Conservation (phyloP, 2,888 invertebrate species). For the Ormyrus nitidulus region DNA sequence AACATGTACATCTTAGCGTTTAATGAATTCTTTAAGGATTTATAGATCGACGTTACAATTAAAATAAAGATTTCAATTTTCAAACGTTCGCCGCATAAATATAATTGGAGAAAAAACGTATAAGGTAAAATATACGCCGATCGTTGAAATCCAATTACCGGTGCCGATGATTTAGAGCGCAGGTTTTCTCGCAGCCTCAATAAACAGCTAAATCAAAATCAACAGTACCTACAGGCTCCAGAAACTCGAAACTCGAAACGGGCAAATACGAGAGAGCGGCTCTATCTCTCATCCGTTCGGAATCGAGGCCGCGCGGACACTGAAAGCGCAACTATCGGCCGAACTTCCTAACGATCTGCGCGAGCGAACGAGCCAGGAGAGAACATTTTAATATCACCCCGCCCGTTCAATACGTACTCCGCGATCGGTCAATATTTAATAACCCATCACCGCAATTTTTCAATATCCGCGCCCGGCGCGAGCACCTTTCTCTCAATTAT, state of each 20-base stretch:
- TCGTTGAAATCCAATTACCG: no score
- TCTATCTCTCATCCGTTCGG: background rate
- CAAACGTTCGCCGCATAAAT: no score
- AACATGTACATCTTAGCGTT: no score
- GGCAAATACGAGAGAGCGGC: background rate
- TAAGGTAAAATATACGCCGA: no score
- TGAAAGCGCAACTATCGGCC: slow-evolving; percentile 17
- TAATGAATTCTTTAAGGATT: no score
- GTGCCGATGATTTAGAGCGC: no score
- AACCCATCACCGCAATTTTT: slow-evolving; percentile 48
- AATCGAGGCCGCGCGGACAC: slow-evolving; percentile 9
- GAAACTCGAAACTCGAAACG: background rate
- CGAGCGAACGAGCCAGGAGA: background rate
- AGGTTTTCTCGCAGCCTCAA: no score
- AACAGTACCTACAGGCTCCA: background rate
- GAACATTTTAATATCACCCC: slow-evolving; percentile 41
- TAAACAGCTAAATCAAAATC: background rate
- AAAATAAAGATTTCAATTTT: no score
- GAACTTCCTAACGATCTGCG: slow-evolving; percentile 24
- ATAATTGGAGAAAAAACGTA: no score
- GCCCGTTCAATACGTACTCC: background rate
- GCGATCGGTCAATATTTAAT: slow-evolving; percentile 50
- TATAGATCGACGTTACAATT: no score
- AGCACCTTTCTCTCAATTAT: slow-evolving; percentile 25
- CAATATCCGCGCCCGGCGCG: slow-evolving; percentile 37